Evolutionary conservation across 2,888 invertebrate species (phyloP).

Genomic region (Marasmarcha lunaedactyla): DNA sequence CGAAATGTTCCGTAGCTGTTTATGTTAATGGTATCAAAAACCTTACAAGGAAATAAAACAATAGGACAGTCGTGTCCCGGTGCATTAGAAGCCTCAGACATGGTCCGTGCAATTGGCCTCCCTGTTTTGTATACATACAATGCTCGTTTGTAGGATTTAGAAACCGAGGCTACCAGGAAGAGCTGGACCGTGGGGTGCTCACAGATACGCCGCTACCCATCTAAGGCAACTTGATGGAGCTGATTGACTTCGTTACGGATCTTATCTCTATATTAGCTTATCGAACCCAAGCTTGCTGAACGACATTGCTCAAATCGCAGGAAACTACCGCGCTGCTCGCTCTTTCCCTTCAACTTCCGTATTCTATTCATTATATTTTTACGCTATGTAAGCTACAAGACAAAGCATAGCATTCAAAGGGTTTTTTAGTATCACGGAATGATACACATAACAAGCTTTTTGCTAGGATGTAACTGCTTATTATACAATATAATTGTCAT

Average conservation of each 20-base stretch:
- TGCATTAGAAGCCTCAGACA: conserved; percentile 55
- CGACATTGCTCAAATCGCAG: no score
- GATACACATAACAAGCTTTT: no score
- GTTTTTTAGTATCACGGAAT: no score
- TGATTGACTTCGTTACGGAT: conserved; percentile 44
- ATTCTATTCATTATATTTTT: no score
- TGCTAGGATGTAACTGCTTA: no score
- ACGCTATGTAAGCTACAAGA: no score
- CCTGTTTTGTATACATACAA: conserved; percentile 63
- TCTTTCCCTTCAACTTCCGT: no score
- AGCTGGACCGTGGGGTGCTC: conserved; percentile 38
- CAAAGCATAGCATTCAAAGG: no score
- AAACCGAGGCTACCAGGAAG: conserved; percentile 45
- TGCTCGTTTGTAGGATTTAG: conserved; percentile 59
- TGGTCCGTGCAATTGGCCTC: conserved; percentile 45
- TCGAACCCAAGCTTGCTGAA: conserved; percentile 14
- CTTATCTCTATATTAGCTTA: conserved; percentile 33
- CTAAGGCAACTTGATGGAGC: conserved; percentile 39
- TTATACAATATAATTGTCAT: no score
- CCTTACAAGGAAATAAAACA: conserved; percentile 63
- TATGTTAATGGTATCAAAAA: conserved; percentile 63
- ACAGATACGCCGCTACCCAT: conserved; percentile 44
- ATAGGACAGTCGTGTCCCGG: conserved; percentile 62
- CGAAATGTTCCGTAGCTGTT: conserved; percentile 49
- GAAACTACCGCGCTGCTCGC: no score